Conservation (phyloP, 2,113 vertebrate genomes). For the Pedetes capensis region DNA sequence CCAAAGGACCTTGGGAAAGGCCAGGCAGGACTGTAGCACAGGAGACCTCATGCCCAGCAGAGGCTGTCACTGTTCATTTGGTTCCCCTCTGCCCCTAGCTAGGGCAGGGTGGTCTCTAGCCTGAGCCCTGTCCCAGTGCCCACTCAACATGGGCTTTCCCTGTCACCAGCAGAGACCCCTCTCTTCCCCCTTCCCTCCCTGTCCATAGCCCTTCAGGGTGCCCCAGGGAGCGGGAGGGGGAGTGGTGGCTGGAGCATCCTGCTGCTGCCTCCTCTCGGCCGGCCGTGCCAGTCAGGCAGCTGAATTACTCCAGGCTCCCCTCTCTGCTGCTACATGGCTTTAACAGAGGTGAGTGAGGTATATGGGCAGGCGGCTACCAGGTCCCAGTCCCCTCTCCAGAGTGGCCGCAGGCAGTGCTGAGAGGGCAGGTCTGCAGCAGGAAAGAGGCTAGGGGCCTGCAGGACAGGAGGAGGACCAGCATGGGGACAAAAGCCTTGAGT, state of each 20-base stretch:
- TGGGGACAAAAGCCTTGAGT: conserved; percentile 39
- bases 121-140: not conserved
- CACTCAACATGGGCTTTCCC: not conserved
- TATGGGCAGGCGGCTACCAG: not conserved
- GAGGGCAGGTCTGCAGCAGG: not conserved
- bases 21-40: fast-evolving
- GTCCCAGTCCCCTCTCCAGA: not conserved
- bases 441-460: not conserved
- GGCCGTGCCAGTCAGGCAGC: not conserved
- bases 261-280: not conserved
- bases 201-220: not conserved
- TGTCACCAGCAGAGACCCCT: not conserved
- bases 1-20: not conserved
- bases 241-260: not conserved
- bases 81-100: too few species aligned
- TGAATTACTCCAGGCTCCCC: not conserved
- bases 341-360: not conserved
- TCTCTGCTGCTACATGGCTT: not conserved
- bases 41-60: not conserved
- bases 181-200: not conserved
- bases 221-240: not conserved
- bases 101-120: not conserved
- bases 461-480: not conserved
- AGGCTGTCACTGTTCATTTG: fast-evolving
- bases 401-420: not conserved